Conservation (phyloP, 2,113 vertebrate genomes). For the Rafetus swinhoei region DNA sequence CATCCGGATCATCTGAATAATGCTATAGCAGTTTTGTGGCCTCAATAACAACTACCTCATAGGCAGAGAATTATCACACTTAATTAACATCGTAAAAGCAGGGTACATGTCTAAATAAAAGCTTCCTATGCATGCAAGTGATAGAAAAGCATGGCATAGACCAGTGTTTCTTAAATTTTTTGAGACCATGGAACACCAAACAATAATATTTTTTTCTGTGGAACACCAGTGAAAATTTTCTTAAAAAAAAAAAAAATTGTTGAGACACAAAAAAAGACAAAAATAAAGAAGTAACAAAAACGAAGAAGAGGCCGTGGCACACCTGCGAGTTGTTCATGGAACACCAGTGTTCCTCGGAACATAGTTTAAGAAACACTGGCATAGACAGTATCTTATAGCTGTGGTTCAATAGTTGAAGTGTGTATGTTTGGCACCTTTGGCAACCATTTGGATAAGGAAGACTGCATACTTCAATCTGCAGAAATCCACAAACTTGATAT, state of each 20-base stretch:
- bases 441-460: background rate
- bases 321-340: no score
- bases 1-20: background rate
- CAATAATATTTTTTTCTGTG: no score
- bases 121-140: background rate
- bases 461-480: background rate
- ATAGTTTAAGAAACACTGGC: no score
- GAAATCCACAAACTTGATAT: background rate
- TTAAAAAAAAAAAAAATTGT: no score
- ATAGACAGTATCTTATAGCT: background rate
- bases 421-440: background rate
- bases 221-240: no score
- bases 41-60: background rate
- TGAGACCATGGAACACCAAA: no score
- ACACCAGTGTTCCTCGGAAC: no score
- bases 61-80: background rate
- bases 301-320: no score
- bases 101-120: background rate
- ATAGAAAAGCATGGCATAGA: background rate
- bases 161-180: no score
- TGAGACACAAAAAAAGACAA: no score
- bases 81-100: background rate
- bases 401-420: constrained; percentile 4
- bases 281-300: no score
- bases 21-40: background rate